A percentile compares a stretch with the other conserved stretches of the same genome.
Conservation (phyloP, 2,888 invertebrate species). For the Apocheima hispidaria region DNA sequence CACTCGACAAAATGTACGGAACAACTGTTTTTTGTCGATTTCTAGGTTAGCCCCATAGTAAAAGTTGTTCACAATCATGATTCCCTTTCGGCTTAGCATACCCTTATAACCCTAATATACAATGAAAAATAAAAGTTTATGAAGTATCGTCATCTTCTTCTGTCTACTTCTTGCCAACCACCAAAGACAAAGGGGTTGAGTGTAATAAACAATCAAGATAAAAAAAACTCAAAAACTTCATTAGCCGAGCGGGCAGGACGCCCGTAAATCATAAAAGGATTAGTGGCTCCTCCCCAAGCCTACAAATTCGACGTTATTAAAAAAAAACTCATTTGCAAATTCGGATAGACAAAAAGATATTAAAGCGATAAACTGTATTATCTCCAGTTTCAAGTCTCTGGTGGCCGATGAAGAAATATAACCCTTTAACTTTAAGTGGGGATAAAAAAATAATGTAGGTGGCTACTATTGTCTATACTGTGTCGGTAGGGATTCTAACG, state of each 20-base stretch:
- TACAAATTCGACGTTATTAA: constrained; percentile 84
- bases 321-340: constrained; percentile 86
- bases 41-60: too few species aligned
- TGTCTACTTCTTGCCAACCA: neutral
- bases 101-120: too few species aligned
- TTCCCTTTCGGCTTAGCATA: too few species aligned
- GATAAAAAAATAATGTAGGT: constrained; percentile 40
- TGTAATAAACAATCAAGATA: constrained; percentile 58
- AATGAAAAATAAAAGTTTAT: too few species aligned
- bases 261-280: constrained; percentile 80
- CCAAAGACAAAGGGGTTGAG: constrained; percentile 52
- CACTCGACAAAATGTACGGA: too few species aligned
- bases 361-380: constrained; percentile 83
- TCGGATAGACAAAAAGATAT: constrained; percentile 83
- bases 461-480: constrained; percentile 13
- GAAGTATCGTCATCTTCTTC: too few species aligned
- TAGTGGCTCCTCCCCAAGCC: constrained; percentile 57
- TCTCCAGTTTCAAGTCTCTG: constrained; percentile 63
- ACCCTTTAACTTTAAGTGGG: constrained; percentile 44
- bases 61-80: too few species aligned
- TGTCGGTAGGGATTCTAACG: constrained; percentile 23
- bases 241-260: constrained; percentile 54
- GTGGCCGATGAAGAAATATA: constrained; percentile 60
- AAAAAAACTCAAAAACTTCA: constrained; percentile 57
- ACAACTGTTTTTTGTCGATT: too few species aligned